Base-by-base conservation (phyloP, 2,113 vertebrate species). In the Cyanoderma ruficeps region DNA sequence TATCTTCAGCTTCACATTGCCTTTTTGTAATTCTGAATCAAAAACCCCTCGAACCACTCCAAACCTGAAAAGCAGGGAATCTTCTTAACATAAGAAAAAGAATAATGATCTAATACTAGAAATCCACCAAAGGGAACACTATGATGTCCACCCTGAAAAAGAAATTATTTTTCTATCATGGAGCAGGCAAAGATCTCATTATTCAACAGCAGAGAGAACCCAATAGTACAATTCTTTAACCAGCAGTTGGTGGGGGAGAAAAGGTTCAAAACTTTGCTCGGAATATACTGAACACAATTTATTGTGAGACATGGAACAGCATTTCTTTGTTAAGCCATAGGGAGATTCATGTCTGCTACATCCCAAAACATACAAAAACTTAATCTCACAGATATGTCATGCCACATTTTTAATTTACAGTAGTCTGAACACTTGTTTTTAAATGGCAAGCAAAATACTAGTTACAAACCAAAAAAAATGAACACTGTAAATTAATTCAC, bases 231-330 rank as follows among this genome's bases (percentile, higher is more conserved):
- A 17, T 19, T 59, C n/a, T 69, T 90, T 31, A 72, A 56, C 2
- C 8, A 61, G 37, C 5, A 80, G 35, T 0, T 10, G 5, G 6
- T 2, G 3, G 3, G 3, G 25, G 9, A 2, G 10, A 35, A 52
- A 25, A 89, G 15, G n/a, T 85, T 82, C 76, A 82, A 72, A 85
- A 85, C 37, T 75, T 70, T 68, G 47, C n/a, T 65, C 50, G 93
- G 59, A 50, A 55, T 63, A 53, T 35, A 44, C 55, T 18, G 47
- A 59, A 63, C 1, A 3, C 6, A 37, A 47, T 76, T 80, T 83
- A 30, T 11, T 56, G 33, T 8, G 31, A 16, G 25, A 76, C 24
- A 39, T 0, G 2, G 30, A 88, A 39, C 4, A 70, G 39, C 21
- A 49, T 39, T n/a, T 63, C 70, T 65, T 67, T 28, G 20, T 25